Evolutionary conservation across 2,113 vertebrate species (phyloP).

Genomic region (Anthoscopus minutus): DNA sequence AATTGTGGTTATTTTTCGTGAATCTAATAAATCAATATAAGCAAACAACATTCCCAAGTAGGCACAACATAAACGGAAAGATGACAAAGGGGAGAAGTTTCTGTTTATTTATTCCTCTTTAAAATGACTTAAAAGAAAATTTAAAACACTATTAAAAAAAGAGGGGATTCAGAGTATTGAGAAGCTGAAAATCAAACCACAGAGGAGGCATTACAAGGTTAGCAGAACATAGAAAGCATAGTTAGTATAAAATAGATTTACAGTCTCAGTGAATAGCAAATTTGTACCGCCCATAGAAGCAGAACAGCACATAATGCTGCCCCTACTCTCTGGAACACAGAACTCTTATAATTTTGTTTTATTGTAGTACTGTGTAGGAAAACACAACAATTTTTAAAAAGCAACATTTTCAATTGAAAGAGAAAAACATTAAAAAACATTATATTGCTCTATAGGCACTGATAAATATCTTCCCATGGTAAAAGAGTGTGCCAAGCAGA

Average conservation of each 20-base stretch:
- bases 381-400: constrained; percentile 14
- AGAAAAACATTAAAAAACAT: constrained; percentile 38
- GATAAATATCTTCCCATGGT: background rate
- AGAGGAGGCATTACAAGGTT: constrained; percentile 36
- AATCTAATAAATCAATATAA: background rate
- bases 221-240: constrained; percentile 45
- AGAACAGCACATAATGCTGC: constrained; percentile 28
- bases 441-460: constrained; percentile 37
- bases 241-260: constrained; percentile 60
- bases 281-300: constrained; percentile 1
- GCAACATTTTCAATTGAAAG: background rate
- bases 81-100: background rate
- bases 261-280: constrained; percentile 31
- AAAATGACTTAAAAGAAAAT: constrained; percentile 49
- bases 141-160: constrained; percentile 20
- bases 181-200: constrained; percentile 32
- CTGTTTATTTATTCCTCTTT: constrained; percentile 41
- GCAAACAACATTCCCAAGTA: background rate
- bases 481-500: constrained; percentile 21
- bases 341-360: background rate
- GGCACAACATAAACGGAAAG: background rate
- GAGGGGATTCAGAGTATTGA: background rate
- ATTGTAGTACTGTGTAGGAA: background rate
- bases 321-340: constrained; percentile 37
- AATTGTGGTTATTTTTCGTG: rapidly evolving